Evolutionary conservation across 2,888 invertebrate genomes (phyloP).

Genomic region (Trissoscelio sp.): DNA sequence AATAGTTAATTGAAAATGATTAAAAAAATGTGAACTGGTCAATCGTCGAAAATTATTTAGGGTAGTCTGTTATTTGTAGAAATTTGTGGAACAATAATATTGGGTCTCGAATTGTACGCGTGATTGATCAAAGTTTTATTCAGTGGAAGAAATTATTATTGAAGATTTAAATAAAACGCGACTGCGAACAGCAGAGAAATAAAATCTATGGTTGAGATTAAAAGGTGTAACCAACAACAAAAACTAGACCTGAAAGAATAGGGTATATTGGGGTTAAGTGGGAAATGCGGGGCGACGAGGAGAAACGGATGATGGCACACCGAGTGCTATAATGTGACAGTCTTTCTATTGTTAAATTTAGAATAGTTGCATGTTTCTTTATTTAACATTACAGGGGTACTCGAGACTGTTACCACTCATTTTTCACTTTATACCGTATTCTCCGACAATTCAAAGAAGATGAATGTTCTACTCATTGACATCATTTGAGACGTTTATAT

Average conservation of each 20-base stretch:
- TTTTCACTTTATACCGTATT: slow-evolving; percentile 29
- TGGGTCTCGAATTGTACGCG: neutral
- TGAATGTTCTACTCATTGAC: slow-evolving; percentile 24
- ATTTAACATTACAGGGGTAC: slow-evolving; percentile 46
- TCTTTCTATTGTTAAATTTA: slow-evolving; percentile 51
- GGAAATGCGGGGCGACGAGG: slow-evolving; percentile 31
- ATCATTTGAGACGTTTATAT: slow-evolving; percentile 14
- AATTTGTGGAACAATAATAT: neutral
- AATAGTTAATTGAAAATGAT: too few species aligned
- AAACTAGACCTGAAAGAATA: slow-evolving; percentile 37
- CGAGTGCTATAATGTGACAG: slow-evolving; percentile 42
- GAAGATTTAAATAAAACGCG: neutral
- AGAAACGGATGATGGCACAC: slow-evolving; percentile 41
- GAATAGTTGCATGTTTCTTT: slow-evolving; percentile 53
- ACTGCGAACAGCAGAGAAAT: neutral
- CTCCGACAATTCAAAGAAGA: slow-evolving; percentile 17
- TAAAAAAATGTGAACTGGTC: too few species aligned
- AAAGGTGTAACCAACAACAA: slow-evolving; percentile 37
- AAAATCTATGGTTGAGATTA: slow-evolving; percentile 27
- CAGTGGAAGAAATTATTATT: neutral
- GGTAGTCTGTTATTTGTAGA: neutral
- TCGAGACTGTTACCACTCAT: slow-evolving; percentile 34
- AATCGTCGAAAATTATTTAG: too few species aligned
- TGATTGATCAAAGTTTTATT: neutral
- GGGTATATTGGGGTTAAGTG: slow-evolving; percentile 48